Evolutionary conservation across 2,113 vertebrate species (phyloP), one percentile per base, ranked within the genome.

Genomic region (Pseudorectes ferrugineus): DNA sequence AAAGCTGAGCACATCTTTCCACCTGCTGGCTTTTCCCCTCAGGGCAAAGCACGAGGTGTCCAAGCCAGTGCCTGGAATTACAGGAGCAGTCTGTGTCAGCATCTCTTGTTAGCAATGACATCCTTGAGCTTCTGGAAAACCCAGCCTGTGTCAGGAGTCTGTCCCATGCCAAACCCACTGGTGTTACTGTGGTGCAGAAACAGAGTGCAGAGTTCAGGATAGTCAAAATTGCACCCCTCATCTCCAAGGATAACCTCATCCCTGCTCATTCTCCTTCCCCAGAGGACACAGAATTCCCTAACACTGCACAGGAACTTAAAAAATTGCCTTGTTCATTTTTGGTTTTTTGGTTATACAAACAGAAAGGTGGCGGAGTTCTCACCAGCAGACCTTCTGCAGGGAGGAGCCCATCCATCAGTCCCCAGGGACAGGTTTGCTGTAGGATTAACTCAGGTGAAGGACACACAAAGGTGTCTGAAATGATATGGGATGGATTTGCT

Each of bases 401-500:
- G 31, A 62, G 55, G 25, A 48, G 7, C 59, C 12, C 65, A 66
- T 72, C 88, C 78, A 31, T 78, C 80, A 83, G 20, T 31, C 82
- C 48, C 38, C 46, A 46, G 62, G 51, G 77, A 76, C 51, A 48
- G 58, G 46, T 93, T 91, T 93, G 49, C 62, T 46, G 51, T 43
- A 76, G 91, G 84, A 85, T 94, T 93, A 92, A 46, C 38, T 58
- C 38, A 62, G 63, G 57, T 91, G 88, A 94, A 91, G 68, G 79
- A 72, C 80, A 84, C 17, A 80, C 82, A 55, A 36, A 89, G 24
- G 43, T 74, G 43, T 73, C 81, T 88, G 21, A 19, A 51, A 21
- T 16, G 22, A 29, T 59, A 5, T 6, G 28, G 79, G 43, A 57
- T 86, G 42, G 67, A 63, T 95, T 72, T 89, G 73, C 29, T 54